Evolutionary conservation across 2,797 vertebrate genomes (phyloP).

Genomic region (Sebastes reedi): DNA sequence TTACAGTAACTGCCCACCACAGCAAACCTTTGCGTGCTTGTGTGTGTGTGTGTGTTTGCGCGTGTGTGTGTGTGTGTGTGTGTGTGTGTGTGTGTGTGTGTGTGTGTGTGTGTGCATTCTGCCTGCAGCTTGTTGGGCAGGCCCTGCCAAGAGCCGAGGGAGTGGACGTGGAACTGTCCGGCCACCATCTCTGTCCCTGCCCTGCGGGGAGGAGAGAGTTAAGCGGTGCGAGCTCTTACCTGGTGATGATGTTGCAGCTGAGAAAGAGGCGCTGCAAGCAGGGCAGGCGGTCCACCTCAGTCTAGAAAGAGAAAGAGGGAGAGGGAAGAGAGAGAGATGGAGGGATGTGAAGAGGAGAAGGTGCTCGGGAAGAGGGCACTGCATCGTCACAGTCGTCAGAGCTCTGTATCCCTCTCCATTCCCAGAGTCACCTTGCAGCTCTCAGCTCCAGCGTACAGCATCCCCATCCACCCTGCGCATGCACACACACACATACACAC

Average conservation of each 20-base stretch:
- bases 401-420: conserved; percentile 75
- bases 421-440: conserved; percentile 85
- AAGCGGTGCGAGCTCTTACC: conserved; percentile 85
- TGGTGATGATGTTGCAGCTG: conserved; percentile 97
- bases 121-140: conserved; percentile 26
- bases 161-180: conserved; percentile 48
- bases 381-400: conserved; percentile 70
- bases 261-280: conserved; percentile 95
- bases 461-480: conserved; percentile 80
- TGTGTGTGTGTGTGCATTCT: neutral
- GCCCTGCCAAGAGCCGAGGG: conserved; percentile 40
- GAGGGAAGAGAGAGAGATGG: conserved; percentile 58
- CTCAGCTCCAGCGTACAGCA: conserved; percentile 79
- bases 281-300: conserved; percentile 95
- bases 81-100: neutral
- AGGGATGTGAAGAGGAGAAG: conserved; percentile 59
- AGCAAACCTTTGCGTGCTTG: conserved; percentile 30
- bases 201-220: conserved; percentile 70
- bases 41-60: conserved; percentile 5
- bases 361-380: conserved; percentile 57
- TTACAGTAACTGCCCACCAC: conserved; percentile 36
- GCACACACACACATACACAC: conserved; percentile 66
- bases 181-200: conserved; percentile 48
- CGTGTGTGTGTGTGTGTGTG: neutral
- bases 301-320: conserved; percentile 81